Evolutionary conservation across 2,888 invertebrate genomes (phyloP).

Genomic region (Hydrotaea diabolus): DNA sequence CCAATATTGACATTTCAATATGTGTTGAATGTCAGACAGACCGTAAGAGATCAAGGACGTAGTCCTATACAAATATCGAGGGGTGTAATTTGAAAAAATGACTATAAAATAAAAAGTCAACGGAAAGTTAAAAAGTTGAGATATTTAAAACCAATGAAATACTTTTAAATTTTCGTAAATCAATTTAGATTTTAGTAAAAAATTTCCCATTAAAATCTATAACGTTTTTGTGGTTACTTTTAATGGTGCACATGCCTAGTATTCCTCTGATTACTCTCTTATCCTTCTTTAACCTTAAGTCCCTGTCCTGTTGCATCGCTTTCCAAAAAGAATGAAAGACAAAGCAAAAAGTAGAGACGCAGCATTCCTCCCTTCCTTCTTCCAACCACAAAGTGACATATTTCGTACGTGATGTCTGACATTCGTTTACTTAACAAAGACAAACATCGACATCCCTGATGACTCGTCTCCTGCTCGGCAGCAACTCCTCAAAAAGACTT

Average conservation of each 20-base stretch:
- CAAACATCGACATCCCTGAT: background rate
- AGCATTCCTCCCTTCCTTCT: background rate
- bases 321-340: background rate
- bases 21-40: background rate
- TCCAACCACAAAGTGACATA: slow-evolving; percentile 60
- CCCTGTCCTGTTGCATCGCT: background rate
- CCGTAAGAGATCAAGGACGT: slow-evolving; percentile 17
- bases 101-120: no score
- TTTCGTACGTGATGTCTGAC: slow-evolving; percentile 63
- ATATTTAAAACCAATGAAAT: background rate
- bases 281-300: background rate
- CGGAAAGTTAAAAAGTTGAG: no score
- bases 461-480: background rate
- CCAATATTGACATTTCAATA: slow-evolving; percentile 59
- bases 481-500: slow-evolving; percentile 28
- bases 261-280: no score
- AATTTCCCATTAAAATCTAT: no score
- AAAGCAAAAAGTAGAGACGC: background rate
- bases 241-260: no score
- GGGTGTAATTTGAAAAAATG: no score
- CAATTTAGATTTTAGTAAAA: no score
- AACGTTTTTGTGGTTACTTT: no score
- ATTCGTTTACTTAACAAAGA: slow-evolving; percentile 52
- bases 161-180: background rate
- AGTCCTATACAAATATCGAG: background rate